A percentile compares a stretch with the other conserved stretches of the same genome.
Evolutionary conservation across 1,140 invertebrate species (phyloP).

Genomic region (Lineus longissimus): DNA sequence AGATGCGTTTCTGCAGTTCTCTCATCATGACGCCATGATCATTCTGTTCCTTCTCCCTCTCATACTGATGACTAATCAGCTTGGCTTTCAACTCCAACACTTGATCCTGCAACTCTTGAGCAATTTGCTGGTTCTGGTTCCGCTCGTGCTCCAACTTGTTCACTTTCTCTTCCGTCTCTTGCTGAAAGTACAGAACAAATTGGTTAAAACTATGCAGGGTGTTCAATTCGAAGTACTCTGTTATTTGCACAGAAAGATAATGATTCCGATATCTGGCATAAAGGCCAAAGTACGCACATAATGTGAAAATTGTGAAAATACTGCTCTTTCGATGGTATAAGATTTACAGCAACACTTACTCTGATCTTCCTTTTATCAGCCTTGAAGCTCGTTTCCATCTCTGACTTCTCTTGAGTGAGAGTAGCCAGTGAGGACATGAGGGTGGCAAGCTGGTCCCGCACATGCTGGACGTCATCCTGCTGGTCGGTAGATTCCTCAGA

Average conservation of each 20-base stretch:
- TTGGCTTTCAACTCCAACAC: conserved; percentile 28
- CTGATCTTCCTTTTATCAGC: conserved; percentile 72
- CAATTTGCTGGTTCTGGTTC: conserved; percentile 60
- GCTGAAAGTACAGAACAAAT: conserved; percentile 28
- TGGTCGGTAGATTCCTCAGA: not conserved
- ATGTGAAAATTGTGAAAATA: too few species aligned
- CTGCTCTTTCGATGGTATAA: too few species aligned
- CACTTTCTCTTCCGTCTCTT: conserved; percentile 17
- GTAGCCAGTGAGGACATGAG: conserved; percentile 72
- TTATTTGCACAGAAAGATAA: not conserved
- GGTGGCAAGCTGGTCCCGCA: conserved; percentile 61
- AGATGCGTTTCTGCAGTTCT: conserved; percentile 65
- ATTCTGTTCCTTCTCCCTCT: conserved; percentile 72
- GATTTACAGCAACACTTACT: conserved; percentile 25
- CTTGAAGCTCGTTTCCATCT: conserved; percentile 77
- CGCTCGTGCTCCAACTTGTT: conserved; percentile 9
- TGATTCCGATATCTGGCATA: not conserved
- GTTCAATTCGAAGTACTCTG: not conserved
- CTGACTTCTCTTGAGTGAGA: conserved; percentile 75
- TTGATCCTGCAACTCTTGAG: not conserved
- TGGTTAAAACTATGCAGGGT: not conserved
- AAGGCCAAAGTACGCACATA: too few species aligned
- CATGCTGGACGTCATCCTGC: conserved; percentile 43
- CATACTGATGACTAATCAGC: conserved; percentile 66
- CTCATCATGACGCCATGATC: conserved; percentile 69